Base-by-base conservation (phyloP, 2,888 invertebrate species). In the Oscheius sp. region DNA sequence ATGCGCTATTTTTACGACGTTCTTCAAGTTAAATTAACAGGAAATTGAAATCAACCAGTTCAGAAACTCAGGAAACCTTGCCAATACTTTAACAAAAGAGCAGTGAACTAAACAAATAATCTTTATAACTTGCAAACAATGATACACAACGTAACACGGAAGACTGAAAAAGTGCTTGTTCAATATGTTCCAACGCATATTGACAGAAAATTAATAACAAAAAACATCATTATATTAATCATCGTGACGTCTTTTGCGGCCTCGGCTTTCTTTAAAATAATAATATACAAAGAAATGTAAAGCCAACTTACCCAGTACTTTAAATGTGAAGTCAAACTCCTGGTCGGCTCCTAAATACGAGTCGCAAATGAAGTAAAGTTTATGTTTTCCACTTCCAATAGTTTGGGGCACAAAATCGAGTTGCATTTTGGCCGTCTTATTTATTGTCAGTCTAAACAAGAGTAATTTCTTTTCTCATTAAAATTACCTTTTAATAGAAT, bases 261-360 rank as follows among this genome's bases (percentile, higher is more conserved):
- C 53, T 13, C 53, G 55, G 18, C 46, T 18, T 16, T 70, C 70
- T 70, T 45, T 21, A 70, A 70, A 13, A 43, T 46, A 23, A 18
- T 58, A 43, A 35, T 35, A n/a, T 29, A 12, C 18, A 18, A 68
- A 63, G 41, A 53, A n/a, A 29, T 55, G 41, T 35, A 52, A 72
- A 63, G 61, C 13, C 6, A 53, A 13, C 46, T 63, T 55, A 72
- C 72, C 72, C 5, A 82, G 78, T 18, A 91, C 89, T 72, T 89
- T 88, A 69, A 91, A 84, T 29, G 81, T 83, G 80, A 99, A 95
- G 90, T 94, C 94, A 91, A 99, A 99, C 90, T 99, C 99, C 90
- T 99, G 99, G 91, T 99, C 99, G 88, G 98, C 99, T 9, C 99
- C 99, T 88, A 99, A 92, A 53, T 99, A 99, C 0, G 97, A 94